Percentiles rank a stretch among this genome's conserved stretches.
phyloP scores from a whole-genome alignment of 2,888 invertebrate genomes.

The Volucella bombylans region DNA sequence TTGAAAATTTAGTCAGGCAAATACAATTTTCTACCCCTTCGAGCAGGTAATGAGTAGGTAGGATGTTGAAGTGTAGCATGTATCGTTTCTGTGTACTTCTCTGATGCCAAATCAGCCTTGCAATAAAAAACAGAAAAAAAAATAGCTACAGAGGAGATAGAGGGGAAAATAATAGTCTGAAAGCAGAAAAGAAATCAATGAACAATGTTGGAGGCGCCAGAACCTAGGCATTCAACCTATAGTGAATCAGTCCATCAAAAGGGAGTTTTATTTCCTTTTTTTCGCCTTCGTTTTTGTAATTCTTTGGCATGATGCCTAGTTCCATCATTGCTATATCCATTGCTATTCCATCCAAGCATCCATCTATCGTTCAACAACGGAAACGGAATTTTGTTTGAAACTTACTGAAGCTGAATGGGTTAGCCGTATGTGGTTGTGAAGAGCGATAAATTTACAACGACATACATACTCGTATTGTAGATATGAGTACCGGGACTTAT shows the following conservation, averaged over 20 bases:
- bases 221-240: slow-evolving; percentile 20
- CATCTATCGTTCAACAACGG: slow-evolving; percentile 29
- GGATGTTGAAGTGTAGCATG: too few species aligned
- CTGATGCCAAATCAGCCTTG: slow-evolving; percentile 24
- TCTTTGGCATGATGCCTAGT: not conserved
- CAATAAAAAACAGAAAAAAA: slow-evolving; percentile 12
- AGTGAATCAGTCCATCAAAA: slow-evolving; percentile 30
- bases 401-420: slow-evolving; percentile 34
- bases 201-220: slow-evolving; percentile 31
- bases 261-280: not conserved
- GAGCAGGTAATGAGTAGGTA: not conserved
- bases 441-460: slow-evolving; percentile 14
- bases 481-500: too few species aligned
- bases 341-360: too few species aligned
- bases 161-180: too few species aligned
- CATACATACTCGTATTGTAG: not conserved
- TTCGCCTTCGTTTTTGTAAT: not conserved
- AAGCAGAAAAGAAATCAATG: slow-evolving; percentile 19
- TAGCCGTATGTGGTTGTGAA: not conserved
- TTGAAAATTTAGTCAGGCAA: not conserved
- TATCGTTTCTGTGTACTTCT: not conserved
- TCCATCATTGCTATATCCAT: slow-evolving; percentile 26
- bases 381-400: slow-evolving; percentile 40
- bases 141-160: not conserved
- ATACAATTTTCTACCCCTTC: not conserved